These are phyloP conservation scores for Trissolcus basalis DNA, from an alignment of 1,140 invertebrate genomes.

Conservation along the genomic window DNA sequence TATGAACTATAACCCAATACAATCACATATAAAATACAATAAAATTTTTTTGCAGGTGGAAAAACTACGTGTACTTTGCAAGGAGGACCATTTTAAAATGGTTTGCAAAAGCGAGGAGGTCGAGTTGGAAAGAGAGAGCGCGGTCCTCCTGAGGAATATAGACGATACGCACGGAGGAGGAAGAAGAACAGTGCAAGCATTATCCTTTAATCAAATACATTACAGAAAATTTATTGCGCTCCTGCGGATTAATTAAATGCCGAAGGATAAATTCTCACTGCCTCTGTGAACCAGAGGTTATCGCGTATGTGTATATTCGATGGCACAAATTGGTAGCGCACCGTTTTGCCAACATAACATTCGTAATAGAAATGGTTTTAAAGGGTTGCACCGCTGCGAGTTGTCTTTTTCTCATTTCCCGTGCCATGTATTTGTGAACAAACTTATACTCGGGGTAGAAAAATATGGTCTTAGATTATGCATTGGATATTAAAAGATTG, in stretches of 20 bases:
- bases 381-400: constrained; percentile 25
- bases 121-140: constrained; percentile 1
- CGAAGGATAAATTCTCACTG: constrained; percentile 74
- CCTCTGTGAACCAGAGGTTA: constrained; percentile 51
- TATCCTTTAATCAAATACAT: constrained; percentile 77
- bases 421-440: constrained; percentile 23
- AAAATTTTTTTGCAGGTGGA: constrained; percentile 54
- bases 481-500: constrained; percentile 28
- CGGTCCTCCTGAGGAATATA: constrained; percentile 27
- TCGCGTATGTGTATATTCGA: constrained; percentile 54
- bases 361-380: constrained; percentile 48
- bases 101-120: constrained; percentile 18
- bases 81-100: constrained; percentile 28
- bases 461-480: constrained; percentile 39
- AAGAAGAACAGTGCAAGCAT: constrained; percentile 66
- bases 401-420: constrained; percentile 52
- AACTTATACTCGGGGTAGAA: constrained; percentile 28
- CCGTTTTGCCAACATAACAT: constrained; percentile 38
- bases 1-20: no score
- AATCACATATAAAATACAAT: no score
- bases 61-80: constrained; percentile 22
- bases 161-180: constrained; percentile 24
- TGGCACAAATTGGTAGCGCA: constrained; percentile 51
- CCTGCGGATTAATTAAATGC: constrained; percentile 76
- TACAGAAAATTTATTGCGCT: constrained; percentile 75